A percentile compares a stretch with the other conserved stretches of the same genome.
These are phyloP conservation scores for Stenolophus ochropezus DNA, from an alignment of 2,888 invertebrate species.

Conservation along the genomic window DNA sequence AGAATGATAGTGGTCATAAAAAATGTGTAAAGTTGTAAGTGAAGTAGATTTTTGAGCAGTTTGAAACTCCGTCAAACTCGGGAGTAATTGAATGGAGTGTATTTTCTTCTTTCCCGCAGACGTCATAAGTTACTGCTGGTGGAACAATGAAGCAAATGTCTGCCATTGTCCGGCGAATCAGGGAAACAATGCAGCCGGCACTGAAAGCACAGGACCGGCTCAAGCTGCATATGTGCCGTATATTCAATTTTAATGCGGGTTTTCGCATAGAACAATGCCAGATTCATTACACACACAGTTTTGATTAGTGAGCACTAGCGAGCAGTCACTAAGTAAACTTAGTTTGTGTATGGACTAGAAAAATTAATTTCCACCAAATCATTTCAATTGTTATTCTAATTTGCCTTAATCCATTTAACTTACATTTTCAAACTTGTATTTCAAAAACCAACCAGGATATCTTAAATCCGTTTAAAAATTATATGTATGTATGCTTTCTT, in stretches of 20 bases:
- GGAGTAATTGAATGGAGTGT: neutral
- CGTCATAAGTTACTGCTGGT: constrained; percentile 50
- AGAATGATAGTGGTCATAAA: too few relatives aligned
- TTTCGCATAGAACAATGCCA: constrained; percentile 44
- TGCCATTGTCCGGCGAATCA: constrained; percentile 52
- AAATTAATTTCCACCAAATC: neutral
- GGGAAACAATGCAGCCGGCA: constrained; percentile 45
- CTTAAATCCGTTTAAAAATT: too few relatives aligned
- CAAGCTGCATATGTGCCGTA: constrained; percentile 47
- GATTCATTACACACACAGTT: constrained; percentile 32
- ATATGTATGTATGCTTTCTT: too few relatives aligned
- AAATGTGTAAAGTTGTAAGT: too few relatives aligned
- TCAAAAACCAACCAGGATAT: too few relatives aligned
- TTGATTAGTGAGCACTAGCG: constrained; percentile 9
- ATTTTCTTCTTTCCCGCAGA: neutral
- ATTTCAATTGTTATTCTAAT: too few relatives aligned
- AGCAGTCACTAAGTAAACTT: neutral
- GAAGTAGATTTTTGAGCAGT: neutral
- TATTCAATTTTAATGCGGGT: constrained; percentile 53
- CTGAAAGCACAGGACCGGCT: constrained; percentile 45
- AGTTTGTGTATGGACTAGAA: neutral
- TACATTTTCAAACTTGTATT: too few relatives aligned
- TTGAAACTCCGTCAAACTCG: neutral
- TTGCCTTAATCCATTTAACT: too few relatives aligned
- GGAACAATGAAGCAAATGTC: constrained; percentile 57